Evolutionary conservation across 2,888 invertebrate species (phyloP), one percentile per base, ranked within the genome.

Genomic region (Incurvaria masculella): DNA sequence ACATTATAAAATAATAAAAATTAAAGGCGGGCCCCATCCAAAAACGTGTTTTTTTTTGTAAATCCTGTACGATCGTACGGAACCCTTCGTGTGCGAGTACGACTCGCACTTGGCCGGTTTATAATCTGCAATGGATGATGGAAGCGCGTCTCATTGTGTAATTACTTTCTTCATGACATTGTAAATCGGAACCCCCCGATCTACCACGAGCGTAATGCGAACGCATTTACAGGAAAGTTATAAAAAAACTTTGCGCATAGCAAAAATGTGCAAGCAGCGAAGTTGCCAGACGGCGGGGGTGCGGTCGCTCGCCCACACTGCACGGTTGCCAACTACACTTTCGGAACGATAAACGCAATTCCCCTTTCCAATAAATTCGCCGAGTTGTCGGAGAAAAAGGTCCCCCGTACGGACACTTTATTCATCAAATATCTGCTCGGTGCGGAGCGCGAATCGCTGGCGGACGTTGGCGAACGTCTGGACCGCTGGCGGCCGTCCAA

Each of bases 391-490:
- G 33, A 33, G 17, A 18, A 39, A 41, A 41, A n/a, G 14, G 6
- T 59, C 58, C 56, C 55, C 47, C 53, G 56, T 61, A 59, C 61
- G 58, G 57, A 54, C 56, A 59, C 59, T 66, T 65, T 68, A 65
- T 59, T 60, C 61, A 64, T 69, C 65, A 66, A 64, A 69, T 64
- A 64, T 62, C 59, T 66, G 63, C 49, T 52, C 56, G 52, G 60
- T 20, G 58, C 62, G 61, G 62, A 64, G 59, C 63, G 23, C 33
- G 33, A 14, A n/a, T 72, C 64, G 61, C 66, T 67, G 65, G 61
- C 65, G 63, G 69, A 63, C 61, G 65, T 62, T 55, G 56, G 58
- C 57, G 57, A 68, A 62, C 68, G 69, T 69, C 68, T 71, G 69
- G 63, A 56, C 57, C 56, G 55, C 50, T 72, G 70, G 72, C 67